A percentile compares a stretch with the other conserved stretches of the same genome.
These are phyloP conservation scores for Chelonus formosanus DNA, from an alignment of 2,888 invertebrate genomes.

Conservation along the genomic window DNA sequence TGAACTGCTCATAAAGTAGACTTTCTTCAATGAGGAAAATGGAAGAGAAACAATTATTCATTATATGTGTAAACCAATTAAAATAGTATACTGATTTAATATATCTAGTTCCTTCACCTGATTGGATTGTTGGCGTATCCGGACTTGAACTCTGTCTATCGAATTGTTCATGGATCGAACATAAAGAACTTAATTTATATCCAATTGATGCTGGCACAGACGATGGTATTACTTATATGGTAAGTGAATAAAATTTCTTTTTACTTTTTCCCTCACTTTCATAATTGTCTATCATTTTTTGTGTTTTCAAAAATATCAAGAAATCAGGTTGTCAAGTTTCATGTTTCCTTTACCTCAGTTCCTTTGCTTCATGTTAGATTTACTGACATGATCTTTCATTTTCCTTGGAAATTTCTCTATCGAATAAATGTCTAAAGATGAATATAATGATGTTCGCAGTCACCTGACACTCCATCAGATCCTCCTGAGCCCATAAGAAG, in stretches of 20 bases:
- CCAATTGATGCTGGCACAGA: constrained; percentile 98
- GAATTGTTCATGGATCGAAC: constrained; percentile 93
- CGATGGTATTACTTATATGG: constrained; percentile 90
- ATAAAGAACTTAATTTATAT: constrained; percentile 82
- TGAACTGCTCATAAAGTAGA: no score
- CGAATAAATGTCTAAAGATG: constrained; percentile 11
- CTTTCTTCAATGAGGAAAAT: neutral
- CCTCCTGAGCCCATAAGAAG: constrained; percentile 86
- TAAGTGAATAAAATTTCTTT: constrained; percentile 56
- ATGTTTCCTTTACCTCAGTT: no score
- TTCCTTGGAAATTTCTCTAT: neutral
- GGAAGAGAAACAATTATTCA: no score
- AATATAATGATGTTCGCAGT: constrained; percentile 66
- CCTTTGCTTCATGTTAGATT: no score
- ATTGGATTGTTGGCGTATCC: constrained; percentile 96
- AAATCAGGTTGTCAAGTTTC: no score
- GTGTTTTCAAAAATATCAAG: no score
- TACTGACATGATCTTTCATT: neutral
- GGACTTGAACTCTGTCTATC: constrained; percentile 86
- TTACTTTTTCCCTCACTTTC: neutral
- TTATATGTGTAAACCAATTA: no score
- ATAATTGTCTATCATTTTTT: no score
- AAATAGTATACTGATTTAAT: neutral
- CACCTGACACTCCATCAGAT: constrained; percentile 78
- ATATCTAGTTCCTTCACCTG: constrained; percentile 87